These are phyloP conservation scores for Rhinopithecus roxellana DNA, from an alignment of 2,113 vertebrate genomes.

Conservation along the genomic window DNA sequence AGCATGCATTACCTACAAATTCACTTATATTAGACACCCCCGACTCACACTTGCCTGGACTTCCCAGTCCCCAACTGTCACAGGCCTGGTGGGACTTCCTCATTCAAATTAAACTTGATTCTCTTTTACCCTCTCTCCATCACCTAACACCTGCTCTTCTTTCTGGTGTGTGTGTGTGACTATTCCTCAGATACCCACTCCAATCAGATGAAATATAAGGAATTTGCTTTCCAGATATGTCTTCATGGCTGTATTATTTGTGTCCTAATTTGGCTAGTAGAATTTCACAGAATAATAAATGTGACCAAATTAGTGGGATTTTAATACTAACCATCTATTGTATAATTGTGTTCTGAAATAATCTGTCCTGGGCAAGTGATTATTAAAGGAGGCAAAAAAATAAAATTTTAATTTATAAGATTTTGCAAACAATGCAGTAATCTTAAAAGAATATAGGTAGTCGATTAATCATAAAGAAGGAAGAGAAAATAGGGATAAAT, in stretches of 20 bases:
- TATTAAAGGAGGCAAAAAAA: conserved; percentile 10
- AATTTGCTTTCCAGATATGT: conserved; percentile 73
- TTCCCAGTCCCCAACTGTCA: neutral
- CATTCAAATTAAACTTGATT: conserved; percentile 45
- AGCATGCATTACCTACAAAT: neutral
- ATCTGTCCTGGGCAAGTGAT: conserved; percentile 12
- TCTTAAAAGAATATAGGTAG: neutral
- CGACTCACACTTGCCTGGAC: neutral
- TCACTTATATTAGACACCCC: neutral
- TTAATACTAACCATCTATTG: conserved; percentile 34
- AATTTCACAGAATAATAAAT: conserved; percentile 62
- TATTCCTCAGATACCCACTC: conserved; percentile 45
- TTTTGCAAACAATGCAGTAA: neutral
- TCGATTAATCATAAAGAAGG: neutral
- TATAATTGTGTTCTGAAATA: conserved; percentile 29
- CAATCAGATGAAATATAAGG: conserved; percentile 56
- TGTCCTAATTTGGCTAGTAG: conserved; percentile 49
- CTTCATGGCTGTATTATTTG: conserved; percentile 40
- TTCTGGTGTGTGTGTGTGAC: conserved; percentile 37
- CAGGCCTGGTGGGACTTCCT: neutral
- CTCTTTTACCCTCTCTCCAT: neutral
- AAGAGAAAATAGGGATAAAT: neutral
- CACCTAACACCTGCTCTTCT: conserved; percentile 64
- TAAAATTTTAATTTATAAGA: neutral
- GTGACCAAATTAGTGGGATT: conserved; percentile 50